A percentile compares a stretch with the other conserved stretches of the same genome.
phyloP scores from a whole-genome alignment of 2,113 vertebrate species.

The Xiphophorus maculatus region DNA sequence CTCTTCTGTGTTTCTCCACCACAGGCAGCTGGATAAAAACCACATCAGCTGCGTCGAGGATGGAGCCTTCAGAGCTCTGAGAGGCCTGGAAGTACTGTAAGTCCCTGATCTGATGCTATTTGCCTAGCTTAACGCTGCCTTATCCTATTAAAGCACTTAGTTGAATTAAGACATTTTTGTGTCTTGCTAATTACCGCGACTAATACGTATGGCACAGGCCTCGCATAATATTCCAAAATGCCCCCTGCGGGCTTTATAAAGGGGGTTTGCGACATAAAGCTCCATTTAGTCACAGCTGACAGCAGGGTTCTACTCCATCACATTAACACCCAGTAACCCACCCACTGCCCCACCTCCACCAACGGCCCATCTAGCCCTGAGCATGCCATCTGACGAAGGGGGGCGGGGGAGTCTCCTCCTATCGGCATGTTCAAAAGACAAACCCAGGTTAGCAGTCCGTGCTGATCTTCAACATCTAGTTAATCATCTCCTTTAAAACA shows the following conservation, averaged over 20 bases:
- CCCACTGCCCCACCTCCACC: constrained; percentile 44
- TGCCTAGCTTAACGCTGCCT: constrained; percentile 8
- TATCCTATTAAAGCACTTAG: constrained; percentile 41
- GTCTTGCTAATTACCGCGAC: constrained; percentile 42
- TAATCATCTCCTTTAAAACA: constrained; percentile 58
- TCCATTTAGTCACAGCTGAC: constrained; percentile 71
- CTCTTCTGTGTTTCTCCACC: constrained; percentile 25
- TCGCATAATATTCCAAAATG: constrained; percentile 48
- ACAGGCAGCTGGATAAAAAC: constrained; percentile 78
- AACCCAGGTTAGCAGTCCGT: constrained; percentile 37
- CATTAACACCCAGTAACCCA: constrained; percentile 55
- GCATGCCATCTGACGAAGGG: constrained; percentile 43
- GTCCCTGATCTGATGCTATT: constrained; percentile 49
- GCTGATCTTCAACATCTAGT: constrained; percentile 42
- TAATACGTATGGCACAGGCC: constrained; percentile 44
- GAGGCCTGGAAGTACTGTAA: constrained; percentile 77
- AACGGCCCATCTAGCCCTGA: constrained; percentile 38
- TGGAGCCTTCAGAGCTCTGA: constrained; percentile 72
- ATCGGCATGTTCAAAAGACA: constrained; percentile 30
- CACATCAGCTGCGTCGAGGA: constrained; percentile 78
- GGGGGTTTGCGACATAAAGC: constrained; percentile 45
- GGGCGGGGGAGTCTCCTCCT: neutral
- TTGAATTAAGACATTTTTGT: constrained; percentile 60
- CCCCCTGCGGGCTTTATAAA: constrained; percentile 45
- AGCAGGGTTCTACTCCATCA: constrained; percentile 62